Conservation (phyloP, 2,797 vertebrate species). For the Crocodylus rhombifer region DNA sequence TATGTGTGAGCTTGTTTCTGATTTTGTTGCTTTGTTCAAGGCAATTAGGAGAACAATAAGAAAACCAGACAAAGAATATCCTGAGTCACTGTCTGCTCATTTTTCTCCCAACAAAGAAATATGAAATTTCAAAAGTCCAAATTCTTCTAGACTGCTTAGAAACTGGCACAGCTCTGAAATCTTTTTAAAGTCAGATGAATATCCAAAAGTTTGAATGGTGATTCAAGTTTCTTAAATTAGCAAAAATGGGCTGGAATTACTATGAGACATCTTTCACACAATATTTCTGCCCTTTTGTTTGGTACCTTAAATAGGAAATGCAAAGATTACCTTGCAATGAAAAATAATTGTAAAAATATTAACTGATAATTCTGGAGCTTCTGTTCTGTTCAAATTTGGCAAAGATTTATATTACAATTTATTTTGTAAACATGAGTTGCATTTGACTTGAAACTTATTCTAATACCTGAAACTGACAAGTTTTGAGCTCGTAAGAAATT, state of each 20-base stretch:
- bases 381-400: slow-evolving; percentile 40
- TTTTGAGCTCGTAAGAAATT: slow-evolving; percentile 30
- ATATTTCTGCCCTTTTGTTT: slow-evolving; percentile 9
- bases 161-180: slow-evolving; percentile 27
- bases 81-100: neutral
- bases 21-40: slow-evolving; percentile 45
- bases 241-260: slow-evolving; percentile 15
- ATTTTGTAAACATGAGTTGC: slow-evolving; percentile 39
- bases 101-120: slow-evolving; percentile 28
- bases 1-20: neutral
- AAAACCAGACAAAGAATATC: slow-evolving; percentile 6
- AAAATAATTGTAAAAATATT: slow-evolving; percentile 45
- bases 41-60: slow-evolving; percentile 33
- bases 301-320: neutral
- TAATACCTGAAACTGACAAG: neutral
- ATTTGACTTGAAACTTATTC: neutral
- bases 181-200: slow-evolving; percentile 8
- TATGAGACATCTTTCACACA: neutral
- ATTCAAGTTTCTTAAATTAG: neutral
- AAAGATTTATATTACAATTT: slow-evolving; percentile 43
- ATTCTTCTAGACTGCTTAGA: neutral
- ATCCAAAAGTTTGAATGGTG: slow-evolving; percentile 5
- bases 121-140: neutral
- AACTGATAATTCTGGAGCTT: neutral
- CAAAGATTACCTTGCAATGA: neutral